Evolutionary conservation across 1,140 invertebrate species (phyloP), one percentile per base, ranked within the genome.

Genomic region (Drosophila trapezifrons): DNA sequence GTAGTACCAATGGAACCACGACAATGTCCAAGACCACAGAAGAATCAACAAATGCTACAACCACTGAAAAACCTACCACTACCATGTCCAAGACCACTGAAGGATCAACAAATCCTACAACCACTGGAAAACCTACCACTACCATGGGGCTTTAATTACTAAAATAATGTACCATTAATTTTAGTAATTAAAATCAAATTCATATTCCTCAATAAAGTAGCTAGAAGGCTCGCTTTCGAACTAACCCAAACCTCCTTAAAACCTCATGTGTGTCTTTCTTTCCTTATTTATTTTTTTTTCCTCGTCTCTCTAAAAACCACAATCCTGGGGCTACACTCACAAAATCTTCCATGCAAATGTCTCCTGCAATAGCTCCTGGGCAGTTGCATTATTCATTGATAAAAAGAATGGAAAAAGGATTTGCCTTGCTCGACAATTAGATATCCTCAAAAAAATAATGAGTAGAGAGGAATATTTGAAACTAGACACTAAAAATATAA

Each of bases 311-410:
- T 20, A 40, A 55, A 54, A 76, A 59, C 73, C 72, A 59, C 72
- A 55, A 25, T 52, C 73, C 73, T 67, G 35, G 17, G 72, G 73
- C 72, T 52, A 20, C 47, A 58, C 62, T 76, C 46, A 58, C 27
- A 29, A 17, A 51, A 22, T 57, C 62, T 40, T 4, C 35, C 42
- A 76, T 76, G 72, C 54, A 76, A 76, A 76, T 66, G 54, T 66
- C 46, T 65, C 40, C 54, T 57, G 27, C 54, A 76, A 52, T 29
- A 40, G 42, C 73, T 38, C 8, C 20, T 46, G 62, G 72, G 25
- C 46, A 76, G 27, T 76, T 76, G 72, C 52, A 76, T 76, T 76
- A 76, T 76, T 76, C 73, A 76, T 67, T 45, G 8, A 42, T 35
- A 60, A 59, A 32, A 9, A 62, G 13, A 32, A 20, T 13, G 18